Evolutionary conservation across 30 jellyfish, hydroid and myxozoan genomes (phyloP), one percentile per base, ranked within the genome.

Genomic region (Nemopilema nomurai): DNA sequence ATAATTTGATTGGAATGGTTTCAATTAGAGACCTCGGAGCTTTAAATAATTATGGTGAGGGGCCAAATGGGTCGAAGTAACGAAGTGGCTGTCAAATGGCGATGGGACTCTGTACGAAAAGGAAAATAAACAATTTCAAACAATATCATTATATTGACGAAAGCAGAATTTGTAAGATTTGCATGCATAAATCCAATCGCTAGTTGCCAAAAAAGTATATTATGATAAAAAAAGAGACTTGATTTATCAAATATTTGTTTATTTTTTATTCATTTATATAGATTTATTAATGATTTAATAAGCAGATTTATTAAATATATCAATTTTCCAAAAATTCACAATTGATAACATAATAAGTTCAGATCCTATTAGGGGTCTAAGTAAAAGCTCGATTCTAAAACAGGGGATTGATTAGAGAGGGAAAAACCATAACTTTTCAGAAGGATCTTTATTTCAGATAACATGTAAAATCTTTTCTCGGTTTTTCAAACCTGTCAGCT

Each of bases 31-130:
- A 52, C 24, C 27, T n/a, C 30, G 49, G 53, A 33, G 70, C 77
- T 49, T 88, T 89, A 21, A 88, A 80, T 51, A 88, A 79, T 75
- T 88, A 88, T 31, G 33, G 79, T 1, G 92, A 79, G 25, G n/a
- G n/a, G n/a, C n/a, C n/a, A n/a, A n/a, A n/a, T n/a, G n/a, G n/a
- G n/a, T n/a, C n/a, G n/a, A n/a, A 65, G 29, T 51, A 71, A 79
- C 29, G 96, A 80, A 51, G 96, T 92, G 67, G 87, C 92, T 31
- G 87, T 71, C 0, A 74, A 67, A 30, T 87, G 96, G 89, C 92
- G 80, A 87, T 79, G 70, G 87, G 68, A 87, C 86, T 77, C 22
- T 25, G 73, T 84, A 28, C 62, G 31, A 69, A 25, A 86, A 32
- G n/a, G n/a, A n/a, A 67, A 32, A 69, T 83, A 31, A 41, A 83